These are phyloP conservation scores for Lepisosteus oculatus DNA, from an alignment of 2,113 vertebrate genomes.

Conservation along the genomic window DNA sequence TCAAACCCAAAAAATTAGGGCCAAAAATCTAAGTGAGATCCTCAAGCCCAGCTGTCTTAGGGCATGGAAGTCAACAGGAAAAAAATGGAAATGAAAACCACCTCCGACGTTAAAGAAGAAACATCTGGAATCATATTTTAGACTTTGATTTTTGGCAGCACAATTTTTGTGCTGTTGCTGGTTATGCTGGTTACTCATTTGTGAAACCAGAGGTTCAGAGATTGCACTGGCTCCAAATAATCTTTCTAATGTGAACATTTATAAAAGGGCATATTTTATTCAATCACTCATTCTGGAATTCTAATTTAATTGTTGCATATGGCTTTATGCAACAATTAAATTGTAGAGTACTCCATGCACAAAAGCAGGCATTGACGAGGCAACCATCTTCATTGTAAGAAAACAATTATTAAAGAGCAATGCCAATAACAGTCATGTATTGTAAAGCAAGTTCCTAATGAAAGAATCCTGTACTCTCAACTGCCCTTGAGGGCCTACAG, in stretches of 20 bases:
- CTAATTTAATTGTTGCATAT: background rate
- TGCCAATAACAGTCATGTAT: too few relatives aligned
- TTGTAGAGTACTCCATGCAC: background rate
- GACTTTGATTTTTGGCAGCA: background rate
- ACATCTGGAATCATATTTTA: background rate
- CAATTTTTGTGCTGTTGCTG: background rate
- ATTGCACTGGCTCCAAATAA: slow-evolving; percentile 35
- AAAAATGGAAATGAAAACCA: slow-evolving; percentile 31
- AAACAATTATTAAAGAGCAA: too few relatives aligned
- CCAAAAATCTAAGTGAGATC: slow-evolving; percentile 39
- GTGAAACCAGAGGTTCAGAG: slow-evolving; percentile 54
- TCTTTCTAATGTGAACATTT: background rate
- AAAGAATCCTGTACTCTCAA: too few relatives aligned
- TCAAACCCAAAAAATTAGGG: slow-evolving; percentile 7
- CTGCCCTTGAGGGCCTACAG: too few relatives aligned
- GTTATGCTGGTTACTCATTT: slow-evolving; percentile 37
- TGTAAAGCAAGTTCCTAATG: too few relatives aligned
- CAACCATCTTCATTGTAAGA: too few relatives aligned
- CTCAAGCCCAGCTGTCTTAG: slow-evolving; percentile 32
- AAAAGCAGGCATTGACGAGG: background rate
- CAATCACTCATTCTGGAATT: background rate
- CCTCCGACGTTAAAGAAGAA: slow-evolving; percentile 6
- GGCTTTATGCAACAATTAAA: background rate
- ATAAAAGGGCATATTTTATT: background rate
- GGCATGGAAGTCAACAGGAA: slow-evolving; percentile 39